phyloP scores from a whole-genome alignment of 1,140 invertebrate species.

The Coboldia fuscipes region DNA sequence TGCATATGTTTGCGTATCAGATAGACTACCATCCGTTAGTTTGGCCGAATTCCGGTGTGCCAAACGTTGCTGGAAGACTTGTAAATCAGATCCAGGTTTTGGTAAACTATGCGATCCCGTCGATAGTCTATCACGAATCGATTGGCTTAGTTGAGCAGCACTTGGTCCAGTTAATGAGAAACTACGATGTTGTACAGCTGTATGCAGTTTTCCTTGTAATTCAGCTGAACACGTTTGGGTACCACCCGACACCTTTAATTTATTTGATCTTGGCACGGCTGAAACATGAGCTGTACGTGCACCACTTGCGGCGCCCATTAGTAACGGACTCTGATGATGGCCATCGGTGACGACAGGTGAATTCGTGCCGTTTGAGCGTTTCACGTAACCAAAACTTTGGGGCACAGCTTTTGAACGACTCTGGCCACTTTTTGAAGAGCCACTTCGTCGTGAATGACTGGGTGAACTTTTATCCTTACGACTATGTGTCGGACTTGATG shows the following conservation, averaged over 20 bases:
- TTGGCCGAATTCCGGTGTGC: slow-evolving; percentile 31
- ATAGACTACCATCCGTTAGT: slow-evolving; percentile 54
- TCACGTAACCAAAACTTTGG: slow-evolving; percentile 64
- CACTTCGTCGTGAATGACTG: slow-evolving; percentile 13
- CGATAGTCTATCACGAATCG: slow-evolving; percentile 54
- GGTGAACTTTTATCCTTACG: slow-evolving; percentile 6
- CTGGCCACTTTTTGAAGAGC: slow-evolving; percentile 23
- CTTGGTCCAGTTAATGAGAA: slow-evolving; percentile 61
- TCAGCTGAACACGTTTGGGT: slow-evolving; percentile 72
- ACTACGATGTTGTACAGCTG: slow-evolving; percentile 39
- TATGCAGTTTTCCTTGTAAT: slow-evolving; percentile 30
- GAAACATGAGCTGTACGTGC: slow-evolving; percentile 60
- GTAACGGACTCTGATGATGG: slow-evolving; percentile 27
- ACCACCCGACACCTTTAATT: slow-evolving; percentile 70
- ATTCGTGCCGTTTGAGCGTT: slow-evolving; percentile 38
- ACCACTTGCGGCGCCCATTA: slow-evolving; percentile 11
- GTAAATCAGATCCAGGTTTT: slow-evolving; percentile 41
- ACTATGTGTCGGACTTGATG: slow-evolving; percentile 4
- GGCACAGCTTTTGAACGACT: slow-evolving; percentile 44
- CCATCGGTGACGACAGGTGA: slow-evolving; percentile 22
- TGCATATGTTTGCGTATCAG: slow-evolving; percentile 45
- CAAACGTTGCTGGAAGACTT: slow-evolving; percentile 22
- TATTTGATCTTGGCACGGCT: slow-evolving; percentile 56
- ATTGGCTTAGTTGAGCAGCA: slow-evolving; percentile 63
- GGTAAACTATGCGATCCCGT: slow-evolving; percentile 58